Conservation (phyloP, 2,888 invertebrate species). For the Meta bourneti region DNA sequence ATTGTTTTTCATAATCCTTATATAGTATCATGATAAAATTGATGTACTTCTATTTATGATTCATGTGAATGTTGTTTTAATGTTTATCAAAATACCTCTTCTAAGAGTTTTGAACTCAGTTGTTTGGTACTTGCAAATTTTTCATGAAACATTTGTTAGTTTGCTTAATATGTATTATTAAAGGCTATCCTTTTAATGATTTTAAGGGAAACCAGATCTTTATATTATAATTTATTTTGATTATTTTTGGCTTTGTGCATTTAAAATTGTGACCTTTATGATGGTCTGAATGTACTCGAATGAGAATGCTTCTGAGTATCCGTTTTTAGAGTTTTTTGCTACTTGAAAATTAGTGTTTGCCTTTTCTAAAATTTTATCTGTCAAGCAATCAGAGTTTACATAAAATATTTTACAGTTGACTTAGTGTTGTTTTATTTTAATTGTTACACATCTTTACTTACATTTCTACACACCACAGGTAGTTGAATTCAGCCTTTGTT, state of each 20-base stretch:
- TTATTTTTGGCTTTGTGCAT: too few species aligned
- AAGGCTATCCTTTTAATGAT: not conserved
- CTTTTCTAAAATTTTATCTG: slow-evolving; percentile 68
- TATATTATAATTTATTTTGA: not conserved
- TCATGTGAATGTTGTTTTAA: not conserved
- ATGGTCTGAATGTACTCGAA: slow-evolving; percentile 39
- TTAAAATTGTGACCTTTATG: not conserved
- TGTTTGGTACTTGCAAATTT: not conserved
- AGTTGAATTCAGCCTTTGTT: not conserved
- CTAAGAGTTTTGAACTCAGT: not conserved
- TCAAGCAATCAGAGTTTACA: slow-evolving; percentile 69
- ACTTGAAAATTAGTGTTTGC: slow-evolving; percentile 49
- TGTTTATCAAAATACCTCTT: not conserved
- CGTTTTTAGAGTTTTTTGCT: slow-evolving; percentile 46
- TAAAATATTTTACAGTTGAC: slow-evolving; percentile 71
- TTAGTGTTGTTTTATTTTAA: slow-evolving; percentile 4
- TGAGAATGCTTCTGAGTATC: slow-evolving; percentile 33
- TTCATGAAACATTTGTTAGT: not conserved
- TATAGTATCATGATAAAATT: not conserved
- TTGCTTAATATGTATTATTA: not conserved
- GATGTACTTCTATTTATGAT: not conserved
- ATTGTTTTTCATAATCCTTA: not conserved
- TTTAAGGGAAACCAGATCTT: not conserved
- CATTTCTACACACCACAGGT: not conserved
- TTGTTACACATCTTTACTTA: not conserved